Evolutionary conservation across 2,888 invertebrate species (phyloP), one percentile per base, ranked within the genome.

Genomic region (Halictus ligatus): DNA sequence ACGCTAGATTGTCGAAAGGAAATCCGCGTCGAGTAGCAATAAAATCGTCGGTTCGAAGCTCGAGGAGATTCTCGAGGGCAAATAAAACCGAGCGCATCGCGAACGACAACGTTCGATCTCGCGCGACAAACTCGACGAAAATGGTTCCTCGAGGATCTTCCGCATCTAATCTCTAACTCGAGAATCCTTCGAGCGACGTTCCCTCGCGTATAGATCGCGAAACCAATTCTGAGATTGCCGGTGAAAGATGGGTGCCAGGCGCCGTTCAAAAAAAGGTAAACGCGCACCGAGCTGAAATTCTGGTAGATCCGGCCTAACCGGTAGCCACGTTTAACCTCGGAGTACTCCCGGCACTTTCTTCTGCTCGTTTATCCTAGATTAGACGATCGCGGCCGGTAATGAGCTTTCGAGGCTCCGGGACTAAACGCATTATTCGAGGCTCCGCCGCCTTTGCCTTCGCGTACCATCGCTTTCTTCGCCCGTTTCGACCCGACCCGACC

Each of bases 381-480:
- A 90, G 89, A 88, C 88, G 85, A 91, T 91, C 87, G 87, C 75
- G 77, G 54, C 74, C 81, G 69, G 88, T 90, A 91, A 91, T 85
- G 90, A 89, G 89, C 89, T 92, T 90, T 83, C 84, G 83, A 80
- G 81, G 67, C 78, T 74, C 80, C 78, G 80, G 85, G 82, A 79
- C 86, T 91, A 87, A 91, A 89, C 86, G 89, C 88, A 87, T 92
- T 92, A 90, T 91, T 88, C 85, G 84, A 83, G 73, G 76, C 46
- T 71, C 69, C 40, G 69, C 12, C 18, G 69, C 1, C 40, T 69
- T 35, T 18, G 77, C 50, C 76, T 48, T 58, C 35, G 69, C 25
- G 48, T 13, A 75, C 67, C 18, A 46, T 60, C 5, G 48, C 71
- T 77, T 46, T 50, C 69, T 64, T 78, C 81, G 67, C 48, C 69